Evolutionary conservation across 2,113 vertebrate genomes (phyloP).

Genomic region (Callithrix jacchus): DNA sequence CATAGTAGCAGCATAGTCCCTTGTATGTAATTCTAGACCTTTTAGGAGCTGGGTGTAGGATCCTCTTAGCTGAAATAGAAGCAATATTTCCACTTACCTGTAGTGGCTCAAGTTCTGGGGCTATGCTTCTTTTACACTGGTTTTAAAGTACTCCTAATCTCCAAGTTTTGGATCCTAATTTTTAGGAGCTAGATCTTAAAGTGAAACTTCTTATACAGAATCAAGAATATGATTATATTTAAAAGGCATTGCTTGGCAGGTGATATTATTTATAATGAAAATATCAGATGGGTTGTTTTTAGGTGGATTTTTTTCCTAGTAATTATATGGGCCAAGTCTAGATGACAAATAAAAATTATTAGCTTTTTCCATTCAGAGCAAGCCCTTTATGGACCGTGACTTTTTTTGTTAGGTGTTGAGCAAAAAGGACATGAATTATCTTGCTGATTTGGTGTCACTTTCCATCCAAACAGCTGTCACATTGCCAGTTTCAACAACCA

Average conservation of each 20-base stretch:
- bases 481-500: not conserved
- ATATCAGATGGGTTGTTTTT: not conserved
- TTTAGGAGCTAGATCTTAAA: not conserved
- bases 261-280: conserved; percentile 24
- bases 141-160: not conserved
- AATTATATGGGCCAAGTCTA: not conserved
- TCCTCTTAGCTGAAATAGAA: not conserved
- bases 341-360: not conserved
- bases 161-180: not conserved
- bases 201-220: not conserved
- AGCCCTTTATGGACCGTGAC: not conserved
- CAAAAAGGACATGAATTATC: not conserved
- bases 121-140: not conserved
- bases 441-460: not conserved
- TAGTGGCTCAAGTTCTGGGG: not conserved
- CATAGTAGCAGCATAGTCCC: not conserved
- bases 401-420: not conserved
- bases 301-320: not conserved
- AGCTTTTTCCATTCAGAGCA: not conserved
- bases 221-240: not conserved
- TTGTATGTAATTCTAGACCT: not conserved
- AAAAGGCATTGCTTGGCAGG: not conserved
- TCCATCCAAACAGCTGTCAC: not conserved
- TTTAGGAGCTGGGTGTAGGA: not conserved
- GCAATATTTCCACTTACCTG: not conserved